Conservation (phyloP, 1,140 invertebrate species). For the Pomacea maculata region DNA sequence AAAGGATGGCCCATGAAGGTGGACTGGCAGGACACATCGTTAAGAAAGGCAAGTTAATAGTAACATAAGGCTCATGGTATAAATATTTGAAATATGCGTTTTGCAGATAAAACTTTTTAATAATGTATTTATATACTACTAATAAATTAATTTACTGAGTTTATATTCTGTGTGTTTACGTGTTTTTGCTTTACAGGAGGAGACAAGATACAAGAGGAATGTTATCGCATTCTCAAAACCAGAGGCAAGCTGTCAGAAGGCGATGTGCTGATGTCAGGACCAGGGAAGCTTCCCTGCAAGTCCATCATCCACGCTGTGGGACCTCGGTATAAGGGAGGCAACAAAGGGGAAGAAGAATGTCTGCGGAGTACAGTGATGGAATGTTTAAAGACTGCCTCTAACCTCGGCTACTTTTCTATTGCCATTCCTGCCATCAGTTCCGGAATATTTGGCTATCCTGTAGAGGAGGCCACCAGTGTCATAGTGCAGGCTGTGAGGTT, state of each 20-base stretch:
- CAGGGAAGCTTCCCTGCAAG: too few species aligned
- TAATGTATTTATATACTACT: too few species aligned
- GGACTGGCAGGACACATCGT: constrained; percentile 45
- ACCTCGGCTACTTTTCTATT: background rate
- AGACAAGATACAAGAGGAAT: constrained; percentile 6
- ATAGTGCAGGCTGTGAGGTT: constrained; percentile 25
- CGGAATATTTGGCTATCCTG: constrained; percentile 39
- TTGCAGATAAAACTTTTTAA: too few species aligned
- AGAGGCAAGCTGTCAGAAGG: background rate
- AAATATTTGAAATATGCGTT: too few species aligned
- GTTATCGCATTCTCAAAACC: background rate
- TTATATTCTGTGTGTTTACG: too few species aligned
- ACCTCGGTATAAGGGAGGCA: too few species aligned
- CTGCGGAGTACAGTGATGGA: too few species aligned
- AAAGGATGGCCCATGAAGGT: constrained; percentile 36
- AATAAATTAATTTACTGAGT: too few species aligned
- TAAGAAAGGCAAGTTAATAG: background rate
- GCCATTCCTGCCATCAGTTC: constrained; percentile 36
- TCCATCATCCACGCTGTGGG: too few species aligned
- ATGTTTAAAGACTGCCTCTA: background rate
- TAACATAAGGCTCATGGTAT: too few species aligned
- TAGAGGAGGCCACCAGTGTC: constrained; percentile 19
- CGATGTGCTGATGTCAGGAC: background rate
- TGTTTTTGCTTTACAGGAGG: background rate
- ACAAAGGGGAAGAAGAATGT: too few species aligned